Percentiles rank a stretch among this genome's conserved stretches.
Evolutionary conservation across 1,140 invertebrate species (phyloP).

Genomic region (Pygmarrhopalites habei): DNA sequence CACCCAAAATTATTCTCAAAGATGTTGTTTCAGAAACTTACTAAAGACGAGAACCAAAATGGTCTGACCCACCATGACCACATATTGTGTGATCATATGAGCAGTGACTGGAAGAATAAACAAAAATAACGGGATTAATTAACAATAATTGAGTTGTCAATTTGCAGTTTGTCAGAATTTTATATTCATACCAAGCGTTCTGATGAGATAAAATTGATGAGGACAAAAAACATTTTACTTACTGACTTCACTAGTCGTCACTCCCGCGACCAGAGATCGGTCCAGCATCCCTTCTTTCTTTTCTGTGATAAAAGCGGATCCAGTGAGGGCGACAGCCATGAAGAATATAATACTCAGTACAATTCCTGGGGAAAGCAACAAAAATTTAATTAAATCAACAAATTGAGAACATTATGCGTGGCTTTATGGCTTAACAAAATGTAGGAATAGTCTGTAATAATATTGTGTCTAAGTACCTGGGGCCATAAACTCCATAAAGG

Average conservation of each 20-base stretch:
- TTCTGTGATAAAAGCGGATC: slow-evolving; percentile 83
- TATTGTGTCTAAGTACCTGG: too few relatives aligned
- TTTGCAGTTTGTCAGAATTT: too few relatives aligned
- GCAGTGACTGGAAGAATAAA: too few relatives aligned
- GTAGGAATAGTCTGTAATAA: slow-evolving; percentile 55
- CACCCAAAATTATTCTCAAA: too few relatives aligned
- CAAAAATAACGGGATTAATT: too few relatives aligned
- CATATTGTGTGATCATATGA: slow-evolving; percentile 85
- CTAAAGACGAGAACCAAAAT: slow-evolving; percentile 72
- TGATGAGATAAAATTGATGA: too few relatives aligned
- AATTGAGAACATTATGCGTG: too few relatives aligned
- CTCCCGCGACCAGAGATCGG: slow-evolving; percentile 81
- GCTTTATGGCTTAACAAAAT: not conserved
- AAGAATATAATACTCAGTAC: slow-evolving; percentile 85
- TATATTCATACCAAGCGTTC: too few relatives aligned
- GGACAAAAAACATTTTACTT: too few relatives aligned
- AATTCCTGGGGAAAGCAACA: too few relatives aligned
- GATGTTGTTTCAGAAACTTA: too few relatives aligned
- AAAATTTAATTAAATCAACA: not conserved
- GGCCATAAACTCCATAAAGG: slow-evolving; percentile 90
- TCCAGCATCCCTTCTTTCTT: slow-evolving; percentile 84
- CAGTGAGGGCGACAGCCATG: slow-evolving; percentile 87
- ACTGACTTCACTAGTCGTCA: slow-evolving; percentile 78
- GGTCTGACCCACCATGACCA: slow-evolving; percentile 88
- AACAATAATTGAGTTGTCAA: too few relatives aligned